These are phyloP conservation scores for Orthonevra nobilis DNA, from an alignment of 2,888 invertebrate genomes.

Conservation along the genomic window DNA sequence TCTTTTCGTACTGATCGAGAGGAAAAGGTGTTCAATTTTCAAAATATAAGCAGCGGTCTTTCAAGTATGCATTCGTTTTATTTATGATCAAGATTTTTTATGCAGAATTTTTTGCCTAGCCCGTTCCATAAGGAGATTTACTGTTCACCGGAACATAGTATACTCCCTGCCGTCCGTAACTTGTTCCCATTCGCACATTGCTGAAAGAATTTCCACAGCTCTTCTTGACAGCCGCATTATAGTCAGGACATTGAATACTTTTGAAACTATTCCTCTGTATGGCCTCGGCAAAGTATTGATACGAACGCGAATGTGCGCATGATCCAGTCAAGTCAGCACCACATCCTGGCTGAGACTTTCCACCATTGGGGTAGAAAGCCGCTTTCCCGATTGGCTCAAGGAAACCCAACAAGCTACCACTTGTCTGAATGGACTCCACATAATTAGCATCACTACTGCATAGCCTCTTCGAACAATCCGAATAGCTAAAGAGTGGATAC, in stretches of 20 bases:
- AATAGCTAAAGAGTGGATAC: constrained; percentile 72
- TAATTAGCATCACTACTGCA: constrained; percentile 73
- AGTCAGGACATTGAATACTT: constrained; percentile 71
- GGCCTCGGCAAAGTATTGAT: constrained; percentile 79
- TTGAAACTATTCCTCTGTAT: constrained; percentile 74
- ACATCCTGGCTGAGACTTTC: constrained; percentile 82
- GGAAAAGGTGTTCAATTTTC: too few species aligned
- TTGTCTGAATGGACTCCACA: constrained; percentile 75
- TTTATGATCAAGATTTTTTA: too few species aligned
- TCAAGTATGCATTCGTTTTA: too few species aligned
- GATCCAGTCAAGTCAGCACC: constrained; percentile 75
- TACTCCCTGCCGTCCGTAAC: constrained; percentile 74
- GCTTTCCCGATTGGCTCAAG: constrained; percentile 76
- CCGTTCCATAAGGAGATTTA: constrained; percentile 73
- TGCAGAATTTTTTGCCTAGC: too few species aligned
- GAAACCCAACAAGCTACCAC: constrained; percentile 73
- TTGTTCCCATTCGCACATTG: constrained; percentile 73
- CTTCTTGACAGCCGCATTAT: constrained; percentile 69
- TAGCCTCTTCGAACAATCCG: constrained; percentile 72
- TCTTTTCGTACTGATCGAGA: too few species aligned
- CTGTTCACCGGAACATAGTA: constrained; percentile 76
- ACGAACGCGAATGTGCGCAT: constrained; percentile 79
- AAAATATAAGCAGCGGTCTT: too few species aligned
- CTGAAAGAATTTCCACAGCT: constrained; percentile 68
- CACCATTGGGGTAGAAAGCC: constrained; percentile 81